Percentiles rank a stretch among this genome's conserved stretches.
Evolutionary conservation across 2,113 vertebrate species (phyloP).

Genomic region (Engystomops pustulosus): DNA sequence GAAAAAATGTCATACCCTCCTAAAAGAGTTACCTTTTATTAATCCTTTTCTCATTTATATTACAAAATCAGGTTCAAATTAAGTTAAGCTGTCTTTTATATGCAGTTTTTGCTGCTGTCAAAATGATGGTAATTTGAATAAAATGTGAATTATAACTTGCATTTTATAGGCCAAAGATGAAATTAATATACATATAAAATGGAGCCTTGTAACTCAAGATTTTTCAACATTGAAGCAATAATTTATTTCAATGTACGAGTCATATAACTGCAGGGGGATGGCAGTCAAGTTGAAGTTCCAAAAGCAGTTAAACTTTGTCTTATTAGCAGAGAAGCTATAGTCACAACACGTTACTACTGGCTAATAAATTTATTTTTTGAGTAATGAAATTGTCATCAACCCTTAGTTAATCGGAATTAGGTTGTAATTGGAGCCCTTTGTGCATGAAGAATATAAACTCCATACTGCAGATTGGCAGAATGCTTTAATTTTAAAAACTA

Average conservation of each 20-base stretch:
- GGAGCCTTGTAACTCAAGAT: slow-evolving; percentile 61
- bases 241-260: slow-evolving; percentile 70
- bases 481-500: background rate
- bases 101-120: slow-evolving; percentile 63
- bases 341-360: slow-evolving; percentile 69
- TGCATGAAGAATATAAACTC: slow-evolving; percentile 43
- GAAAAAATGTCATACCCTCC: background rate
- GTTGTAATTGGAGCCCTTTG: slow-evolving; percentile 65
- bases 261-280: slow-evolving; percentile 70
- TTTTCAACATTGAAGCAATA: slow-evolving; percentile 68
- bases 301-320: slow-evolving; percentile 70
- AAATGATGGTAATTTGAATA: slow-evolving; percentile 69
- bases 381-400: slow-evolving; percentile 72
- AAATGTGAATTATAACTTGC: slow-evolving; percentile 64
- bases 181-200: slow-evolving; percentile 68
- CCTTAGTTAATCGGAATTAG: slow-evolving; percentile 67
- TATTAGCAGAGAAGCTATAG: slow-evolving; percentile 70
- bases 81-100: slow-evolving; percentile 68
- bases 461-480: background rate
- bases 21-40: slow-evolving; percentile 63
- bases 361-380: slow-evolving; percentile 77
- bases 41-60: slow-evolving; percentile 68
- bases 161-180: slow-evolving; percentile 65
- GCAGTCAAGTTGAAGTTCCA: slow-evolving; percentile 64
- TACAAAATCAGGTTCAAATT: slow-evolving; percentile 69